Base-by-base conservation (phyloP, 2,113 vertebrate genomes). In the Microtus ochrogaster region DNA sequence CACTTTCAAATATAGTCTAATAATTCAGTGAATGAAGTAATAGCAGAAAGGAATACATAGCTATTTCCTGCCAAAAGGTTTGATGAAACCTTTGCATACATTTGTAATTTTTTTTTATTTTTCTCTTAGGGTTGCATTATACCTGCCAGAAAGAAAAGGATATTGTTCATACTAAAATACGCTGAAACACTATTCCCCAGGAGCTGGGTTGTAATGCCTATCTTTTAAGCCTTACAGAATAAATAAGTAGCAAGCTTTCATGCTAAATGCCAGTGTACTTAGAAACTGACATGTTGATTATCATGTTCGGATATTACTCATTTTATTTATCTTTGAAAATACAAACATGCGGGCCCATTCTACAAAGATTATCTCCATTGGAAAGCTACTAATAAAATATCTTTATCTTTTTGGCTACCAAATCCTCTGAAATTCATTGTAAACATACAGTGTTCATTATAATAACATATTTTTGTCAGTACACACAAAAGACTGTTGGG, bases 261-360 rank as follows among this genome's bases (percentile, higher is more conserved):
- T 96, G 97, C 97, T 98, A 98, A 98, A 98, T 98, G 96, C 96
- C 97, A 97, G 94, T 92, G 97, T 97, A 97, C 96, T 98, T 98
- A 98, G 95, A 97, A 98, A 98, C 92, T 98, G 98, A 98, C 98
- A 97, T 98, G 98, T 98, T 98, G 97, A 98, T 98, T 98, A 98
- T 98, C 98, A 96, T 98, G 98, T 98, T 98, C 98, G 87, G 97
- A 97, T 98, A 98, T 98, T 98, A 96, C 97, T 98, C 97, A 96
- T 98, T 98, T 98, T 98, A 98, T 98, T 98, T 98, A 98, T 98
- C 98, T 98, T 97, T 96, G 92, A 94, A 96, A 98, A 97, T 90
- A 96, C 97, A 98, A 98, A 98, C 98, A 98, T 85, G 83, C 90
- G 94, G 96, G 70, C 58, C 95, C 44, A 76, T 97, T 98, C 96